Evolutionary conservation across 2,797 vertebrate species (phyloP).

Genomic region (Gallinago nigripennis): DNA sequence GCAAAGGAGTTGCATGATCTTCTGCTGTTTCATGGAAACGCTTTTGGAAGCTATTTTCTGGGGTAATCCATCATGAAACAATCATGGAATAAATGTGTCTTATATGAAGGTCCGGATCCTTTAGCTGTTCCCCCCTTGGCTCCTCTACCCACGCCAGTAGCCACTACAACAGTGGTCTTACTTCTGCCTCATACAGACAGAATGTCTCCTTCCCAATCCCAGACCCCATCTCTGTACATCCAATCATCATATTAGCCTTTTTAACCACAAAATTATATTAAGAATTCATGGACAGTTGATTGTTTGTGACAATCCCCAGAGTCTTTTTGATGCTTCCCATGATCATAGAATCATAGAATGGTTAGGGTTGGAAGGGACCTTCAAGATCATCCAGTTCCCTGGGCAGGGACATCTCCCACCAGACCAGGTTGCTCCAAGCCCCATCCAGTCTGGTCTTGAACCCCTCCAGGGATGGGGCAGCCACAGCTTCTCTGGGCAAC

Average conservation of each 20-base stretch:
- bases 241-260: neutral
- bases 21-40: constrained; percentile 52
- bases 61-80: constrained; percentile 55
- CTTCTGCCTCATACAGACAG: neutral
- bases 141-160: neutral
- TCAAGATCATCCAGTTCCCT: neutral
- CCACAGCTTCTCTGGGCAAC: neutral
- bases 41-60: constrained; percentile 50
- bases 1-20: constrained; percentile 50
- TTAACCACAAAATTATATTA: neutral
- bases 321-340: neutral
- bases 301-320: neutral
- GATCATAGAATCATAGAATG: neutral
- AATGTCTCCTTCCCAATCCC: neutral
- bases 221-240: neutral
- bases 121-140: neutral
- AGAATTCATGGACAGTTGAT: neutral
- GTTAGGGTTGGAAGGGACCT: neutral
- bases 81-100: neutral
- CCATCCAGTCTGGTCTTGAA: neutral
- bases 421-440: neutral
- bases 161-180: neutral
- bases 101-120: neutral
- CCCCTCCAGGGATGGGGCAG: neutral
- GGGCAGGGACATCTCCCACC: neutral